A percentile compares a stretch with the other conserved stretches of the same genome.
phyloP scores from a whole-genome alignment of 64 coral and sea anemone genomes.

The Montipora capricornis region DNA sequence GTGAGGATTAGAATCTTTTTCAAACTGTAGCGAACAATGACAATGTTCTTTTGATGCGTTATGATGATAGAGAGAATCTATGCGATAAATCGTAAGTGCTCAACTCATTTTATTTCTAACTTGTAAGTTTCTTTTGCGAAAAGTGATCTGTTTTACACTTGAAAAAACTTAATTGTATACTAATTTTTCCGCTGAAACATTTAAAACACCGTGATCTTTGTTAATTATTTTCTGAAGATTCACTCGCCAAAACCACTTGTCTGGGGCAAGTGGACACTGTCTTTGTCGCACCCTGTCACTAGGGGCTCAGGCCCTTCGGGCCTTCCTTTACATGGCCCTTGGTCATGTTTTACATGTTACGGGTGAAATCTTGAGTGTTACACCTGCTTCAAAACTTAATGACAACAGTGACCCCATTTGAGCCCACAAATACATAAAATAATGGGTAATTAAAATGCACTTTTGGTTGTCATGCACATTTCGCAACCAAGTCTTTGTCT shows the following conservation, averaged over 20 bases:
- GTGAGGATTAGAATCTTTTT: constrained; percentile 23
- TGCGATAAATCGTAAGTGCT: constrained; percentile 7
- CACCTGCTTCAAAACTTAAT: too few species aligned
- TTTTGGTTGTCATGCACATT: too few species aligned
- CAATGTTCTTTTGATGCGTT: constrained; percentile 21
- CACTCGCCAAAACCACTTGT: neutral
- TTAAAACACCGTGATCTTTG: neutral
- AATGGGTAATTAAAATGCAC: too few species aligned
- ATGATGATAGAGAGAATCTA: neutral
- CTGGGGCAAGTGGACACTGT: constrained; percentile 18
- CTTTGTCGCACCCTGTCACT: neutral
- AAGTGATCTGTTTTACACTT: neutral
- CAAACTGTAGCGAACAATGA: constrained; percentile 31
- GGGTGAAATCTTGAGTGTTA: too few species aligned
- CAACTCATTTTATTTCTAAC: constrained; percentile 1
- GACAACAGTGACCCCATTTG: too few species aligned
- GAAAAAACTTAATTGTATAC: neutral
- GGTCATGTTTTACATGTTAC: too few species aligned
- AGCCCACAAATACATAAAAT: too few species aligned
- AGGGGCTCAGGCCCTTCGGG: too few species aligned
- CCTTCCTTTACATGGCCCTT: too few species aligned
- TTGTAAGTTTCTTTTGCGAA: neutral
- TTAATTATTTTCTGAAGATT: neutral
- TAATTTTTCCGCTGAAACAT: neutral
- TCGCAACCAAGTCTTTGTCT: too few species aligned